Conservation (phyloP, 2,797 vertebrate species). For the Petrocephalus schoutedeni region DNA sequence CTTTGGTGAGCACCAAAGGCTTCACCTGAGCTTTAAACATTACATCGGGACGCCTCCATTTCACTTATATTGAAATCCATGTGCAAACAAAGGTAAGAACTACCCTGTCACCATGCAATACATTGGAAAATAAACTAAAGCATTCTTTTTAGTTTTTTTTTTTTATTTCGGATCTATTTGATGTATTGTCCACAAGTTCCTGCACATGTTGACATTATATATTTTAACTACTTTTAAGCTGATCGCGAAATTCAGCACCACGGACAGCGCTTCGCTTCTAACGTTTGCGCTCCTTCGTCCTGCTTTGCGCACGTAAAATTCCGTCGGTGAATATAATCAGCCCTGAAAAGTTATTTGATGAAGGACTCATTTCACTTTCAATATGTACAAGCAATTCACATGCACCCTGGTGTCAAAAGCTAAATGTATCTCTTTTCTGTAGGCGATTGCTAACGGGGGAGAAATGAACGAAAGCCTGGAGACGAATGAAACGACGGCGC, state of each 20-base stretch:
- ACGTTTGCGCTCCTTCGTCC: not conserved
- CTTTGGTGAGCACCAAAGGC: conserved; percentile 37
- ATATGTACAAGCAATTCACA: not conserved
- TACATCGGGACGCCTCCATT: not conserved
- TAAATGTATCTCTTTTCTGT: not conserved
- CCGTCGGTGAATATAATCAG: not conserved
- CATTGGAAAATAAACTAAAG: not conserved
- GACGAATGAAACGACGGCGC: conserved; percentile 57
- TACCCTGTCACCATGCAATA: not conserved
- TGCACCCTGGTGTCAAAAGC: not conserved
- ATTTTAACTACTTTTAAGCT: not conserved
- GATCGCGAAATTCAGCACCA: conserved; percentile 51
- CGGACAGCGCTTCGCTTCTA: conserved; percentile 7
- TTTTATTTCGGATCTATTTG: not conserved
- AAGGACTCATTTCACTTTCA: not conserved
- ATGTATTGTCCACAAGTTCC: not conserved
- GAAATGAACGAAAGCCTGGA: conserved; percentile 70
- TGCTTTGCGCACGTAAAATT: not conserved
- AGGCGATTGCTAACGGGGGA: conserved; percentile 43
- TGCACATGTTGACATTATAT: not conserved
- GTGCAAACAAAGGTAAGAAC: conserved; percentile 49
- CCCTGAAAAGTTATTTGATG: not conserved
- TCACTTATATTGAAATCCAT: conserved; percentile 16
- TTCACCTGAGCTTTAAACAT: conserved; percentile 46
- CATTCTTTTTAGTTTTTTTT: not conserved